Conservation (phyloP, 2,888 invertebrate species). For the Neoascia interrupta region DNA sequence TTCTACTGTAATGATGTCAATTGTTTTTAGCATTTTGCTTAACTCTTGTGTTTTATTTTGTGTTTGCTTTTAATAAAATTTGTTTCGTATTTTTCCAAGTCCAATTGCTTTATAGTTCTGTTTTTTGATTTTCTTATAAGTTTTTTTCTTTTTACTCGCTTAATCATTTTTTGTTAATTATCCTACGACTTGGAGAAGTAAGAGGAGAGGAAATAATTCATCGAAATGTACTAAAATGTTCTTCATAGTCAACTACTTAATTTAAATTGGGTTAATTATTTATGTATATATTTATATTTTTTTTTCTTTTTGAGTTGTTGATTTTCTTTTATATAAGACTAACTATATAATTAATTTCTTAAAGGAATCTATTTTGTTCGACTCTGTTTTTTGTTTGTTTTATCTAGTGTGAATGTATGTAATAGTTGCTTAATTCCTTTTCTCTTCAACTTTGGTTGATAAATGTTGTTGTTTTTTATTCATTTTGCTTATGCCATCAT, state of each 20-base stretch:
- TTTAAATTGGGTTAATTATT: constrained; percentile 64
- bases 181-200: constrained; percentile 67
- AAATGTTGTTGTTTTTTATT: constrained; percentile 18
- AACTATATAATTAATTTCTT: constrained; percentile 55
- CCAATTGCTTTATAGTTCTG: constrained; percentile 58
- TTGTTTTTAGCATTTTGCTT: constrained; percentile 51
- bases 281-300: constrained; percentile 44
- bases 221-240: constrained; percentile 64
- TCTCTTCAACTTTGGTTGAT: constrained; percentile 6
- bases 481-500: no score
- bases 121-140: constrained; percentile 4
- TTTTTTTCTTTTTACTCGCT: constrained; percentile 17
- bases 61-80: constrained; percentile 46
- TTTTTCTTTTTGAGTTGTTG: constrained; percentile 18
- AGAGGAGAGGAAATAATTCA: constrained; percentile 62
- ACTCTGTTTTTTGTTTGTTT: constrained; percentile 19
- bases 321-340: constrained; percentile 45
- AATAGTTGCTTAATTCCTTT: constrained; percentile 61
- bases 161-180: constrained; percentile 17
- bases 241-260: constrained; percentile 68
- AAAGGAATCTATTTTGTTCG: constrained; percentile 46
- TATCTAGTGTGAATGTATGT: constrained; percentile 55
- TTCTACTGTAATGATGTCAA: constrained; percentile 40
- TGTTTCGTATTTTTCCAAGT: constrained; percentile 56
- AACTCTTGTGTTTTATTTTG: constrained; percentile 52